Conservation (phyloP, 1,140 invertebrate genomes). For the Hypsibius dujardini region DNA sequence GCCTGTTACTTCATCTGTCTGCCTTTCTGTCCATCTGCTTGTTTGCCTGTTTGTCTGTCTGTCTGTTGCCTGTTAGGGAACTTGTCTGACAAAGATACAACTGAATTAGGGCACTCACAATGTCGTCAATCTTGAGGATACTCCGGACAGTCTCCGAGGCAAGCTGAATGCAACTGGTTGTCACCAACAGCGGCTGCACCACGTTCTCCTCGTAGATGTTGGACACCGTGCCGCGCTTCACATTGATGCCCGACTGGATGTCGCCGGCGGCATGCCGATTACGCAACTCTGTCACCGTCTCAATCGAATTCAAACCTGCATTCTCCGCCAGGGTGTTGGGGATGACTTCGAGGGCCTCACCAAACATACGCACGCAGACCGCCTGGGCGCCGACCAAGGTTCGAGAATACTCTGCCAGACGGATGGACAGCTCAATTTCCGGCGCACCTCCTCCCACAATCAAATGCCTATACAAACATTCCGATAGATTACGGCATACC, state of each 20-base stretch:
- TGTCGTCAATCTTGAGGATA: conserved; percentile 98
- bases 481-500: too few species aligned
- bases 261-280: conserved; percentile 74
- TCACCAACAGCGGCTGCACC: conserved; percentile 86
- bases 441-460: conserved; percentile 91
- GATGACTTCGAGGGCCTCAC: conserved; percentile 86
- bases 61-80: too few species aligned
- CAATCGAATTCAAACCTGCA: conserved; percentile 90
- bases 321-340: conserved; percentile 98
- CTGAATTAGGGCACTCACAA: conserved; percentile 38
- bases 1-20: too few species aligned
- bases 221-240: conserved; percentile 78
- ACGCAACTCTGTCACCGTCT: conserved; percentile 87
- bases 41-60: too few species aligned
- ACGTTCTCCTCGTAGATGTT: conserved; percentile 95
- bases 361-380: conserved; percentile 77
- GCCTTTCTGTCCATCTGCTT: too few species aligned
- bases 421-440: conserved; percentile 77
- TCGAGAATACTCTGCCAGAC: conserved; percentile 61
- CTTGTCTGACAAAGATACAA: too few species aligned
- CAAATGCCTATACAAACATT: conserved; percentile 41
- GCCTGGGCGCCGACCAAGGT: conserved; percentile 73
- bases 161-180: conserved; percentile 74
- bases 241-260: conserved; percentile 70
- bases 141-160: conserved; percentile 90